phyloP scores from a whole-genome alignment of 1,140 invertebrate species.

The Neotoxoptera formosana region DNA sequence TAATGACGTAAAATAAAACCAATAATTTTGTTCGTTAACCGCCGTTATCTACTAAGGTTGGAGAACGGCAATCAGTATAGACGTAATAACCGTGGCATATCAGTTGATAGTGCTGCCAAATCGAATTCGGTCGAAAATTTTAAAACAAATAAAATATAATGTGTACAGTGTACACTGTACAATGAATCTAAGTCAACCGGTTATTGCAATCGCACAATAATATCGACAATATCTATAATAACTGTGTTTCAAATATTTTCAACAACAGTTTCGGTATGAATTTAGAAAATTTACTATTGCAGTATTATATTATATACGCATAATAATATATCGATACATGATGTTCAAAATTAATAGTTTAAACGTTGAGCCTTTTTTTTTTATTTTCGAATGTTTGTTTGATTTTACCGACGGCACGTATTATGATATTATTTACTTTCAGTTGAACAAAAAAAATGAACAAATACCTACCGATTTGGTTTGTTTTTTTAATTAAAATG shows the following conservation, averaged over 20 bases:
- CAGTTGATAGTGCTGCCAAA: background rate
- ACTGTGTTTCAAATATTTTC: background rate
- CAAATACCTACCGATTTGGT: background rate
- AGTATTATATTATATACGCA: background rate
- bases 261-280: background rate
- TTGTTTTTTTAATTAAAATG: background rate
- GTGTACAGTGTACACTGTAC: too few species aligned
- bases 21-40: background rate
- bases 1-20: background rate
- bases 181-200: background rate
- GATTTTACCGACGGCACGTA: background rate
- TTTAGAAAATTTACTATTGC: background rate
- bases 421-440: background rate
- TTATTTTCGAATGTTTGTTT: background rate
- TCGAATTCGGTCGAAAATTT: background rate
- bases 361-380: background rate
- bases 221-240: background rate
- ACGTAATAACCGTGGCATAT: background rate
- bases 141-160: background rate
- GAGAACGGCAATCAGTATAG: background rate
- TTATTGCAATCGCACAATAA: background rate
- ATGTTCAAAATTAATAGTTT: background rate
- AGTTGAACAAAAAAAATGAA: background rate
- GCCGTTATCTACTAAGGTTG: background rate
- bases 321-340: background rate